Evolutionary conservation across 1,140 invertebrate species (phyloP), one percentile per base, ranked within the genome.

Genomic region (Gryllus bimaculatus): DNA sequence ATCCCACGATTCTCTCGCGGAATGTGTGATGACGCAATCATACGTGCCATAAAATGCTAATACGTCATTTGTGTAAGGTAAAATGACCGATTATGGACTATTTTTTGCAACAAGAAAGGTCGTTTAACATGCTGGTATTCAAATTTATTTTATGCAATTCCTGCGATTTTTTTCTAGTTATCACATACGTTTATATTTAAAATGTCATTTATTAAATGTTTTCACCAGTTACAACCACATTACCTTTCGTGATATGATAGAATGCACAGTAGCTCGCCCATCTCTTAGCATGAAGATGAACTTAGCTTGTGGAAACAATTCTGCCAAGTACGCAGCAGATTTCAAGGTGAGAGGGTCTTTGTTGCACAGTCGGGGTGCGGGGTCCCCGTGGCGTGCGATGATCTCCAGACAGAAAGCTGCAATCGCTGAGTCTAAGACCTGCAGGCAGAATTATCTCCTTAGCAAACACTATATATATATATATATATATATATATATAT

Each of bases 241-340:
- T 26, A 80, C 94, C 90, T 97, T 95, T 84, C 97, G 90, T n/a
- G 95, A 95, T 86, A 98, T 95, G 85, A 98, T 98, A 77, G 98
- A 99, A 89, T 99, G 97, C 77, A 98, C 97, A 12, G 96, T 98
- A 48, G 98, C 98, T 78, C 98, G 90, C 7, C 98, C 98, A 86
- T 99, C 98, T 81, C 98, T 91, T 77, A 98, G 93, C 96, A 99
- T 98, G 85, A 99, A 96, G 82, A 99, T 90, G 87, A 98, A 99
- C 88, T 99, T 99, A 54, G 97, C 86, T 81, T 90, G 89, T 8
- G 92, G 91, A 83, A 93, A 93, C 75, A 90, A 81, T 82, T 89
- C 84, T 13, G 88, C 85, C 66, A 93, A 85, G 82, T 92, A 93
- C 79, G 94, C 93, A 82, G 97, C 95, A 87, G 97, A 97, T 88